Evolutionary conservation across 2,797 vertebrate genomes (phyloP).

Genomic region (Atherinosoma microstoma): DNA sequence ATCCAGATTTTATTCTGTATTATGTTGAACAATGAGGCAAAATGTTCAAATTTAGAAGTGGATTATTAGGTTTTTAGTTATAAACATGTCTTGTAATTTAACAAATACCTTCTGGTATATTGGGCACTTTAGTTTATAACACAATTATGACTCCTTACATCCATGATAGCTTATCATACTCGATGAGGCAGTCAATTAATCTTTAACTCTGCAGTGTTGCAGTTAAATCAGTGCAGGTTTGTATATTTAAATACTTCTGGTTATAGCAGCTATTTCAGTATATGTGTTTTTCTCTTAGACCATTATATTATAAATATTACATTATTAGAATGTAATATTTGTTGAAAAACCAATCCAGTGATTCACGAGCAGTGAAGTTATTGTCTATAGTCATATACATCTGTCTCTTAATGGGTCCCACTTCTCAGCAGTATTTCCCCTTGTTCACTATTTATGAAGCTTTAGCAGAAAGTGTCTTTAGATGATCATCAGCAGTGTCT

Average conservation of each 20-base stretch:
- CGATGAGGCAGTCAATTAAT: background rate
- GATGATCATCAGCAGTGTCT: background rate
- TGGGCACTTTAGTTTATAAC: background rate
- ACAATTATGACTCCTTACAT: slow-evolving; percentile 1
- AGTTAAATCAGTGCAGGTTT: background rate
- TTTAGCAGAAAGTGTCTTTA: background rate
- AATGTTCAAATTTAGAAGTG: slow-evolving; percentile 17
- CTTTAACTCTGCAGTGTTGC: background rate
- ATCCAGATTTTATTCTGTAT: slow-evolving; percentile 20
- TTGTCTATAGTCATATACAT: background rate
- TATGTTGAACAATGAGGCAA: slow-evolving; percentile 32
- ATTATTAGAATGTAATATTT: background rate
- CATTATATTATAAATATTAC: no score
- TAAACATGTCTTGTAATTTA: slow-evolving; percentile 7
- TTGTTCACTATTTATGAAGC: slow-evolving; percentile 7
- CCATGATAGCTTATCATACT: background rate
- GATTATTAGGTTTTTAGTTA: slow-evolving; percentile 18
- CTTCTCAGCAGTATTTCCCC: background rate
- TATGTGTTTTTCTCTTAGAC: no score
- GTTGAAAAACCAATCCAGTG: background rate
- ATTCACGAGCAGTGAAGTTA: background rate
- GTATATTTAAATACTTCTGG: background rate
- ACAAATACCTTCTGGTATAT: background rate
- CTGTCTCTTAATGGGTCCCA: background rate
- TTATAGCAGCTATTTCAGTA: background rate